Evolutionary conservation across 2,113 vertebrate genomes (phyloP).

Genomic region (Etheostoma cragini): DNA sequence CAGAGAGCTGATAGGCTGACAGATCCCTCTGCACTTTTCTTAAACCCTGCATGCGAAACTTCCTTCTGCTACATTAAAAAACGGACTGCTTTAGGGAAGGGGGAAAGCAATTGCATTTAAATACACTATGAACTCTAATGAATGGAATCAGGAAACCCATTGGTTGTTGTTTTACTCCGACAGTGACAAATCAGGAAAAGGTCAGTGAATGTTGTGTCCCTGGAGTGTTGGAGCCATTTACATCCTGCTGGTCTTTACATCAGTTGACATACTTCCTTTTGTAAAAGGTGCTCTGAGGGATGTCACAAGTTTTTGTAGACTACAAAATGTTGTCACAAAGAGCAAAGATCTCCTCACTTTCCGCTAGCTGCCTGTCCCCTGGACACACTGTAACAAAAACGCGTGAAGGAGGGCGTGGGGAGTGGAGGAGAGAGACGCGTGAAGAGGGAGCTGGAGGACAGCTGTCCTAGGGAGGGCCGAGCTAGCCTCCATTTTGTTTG

Average conservation of each 20-base stretch:
- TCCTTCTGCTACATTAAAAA: not conserved
- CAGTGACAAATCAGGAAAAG: slow-evolving; percentile 39
- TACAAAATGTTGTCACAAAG: no score
- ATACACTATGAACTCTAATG: not conserved
- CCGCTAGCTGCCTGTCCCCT: no score
- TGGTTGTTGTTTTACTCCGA: slow-evolving; percentile 14
- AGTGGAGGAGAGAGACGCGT: no score
- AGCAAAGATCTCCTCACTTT: no score
- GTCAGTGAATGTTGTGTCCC: slow-evolving; percentile 9
- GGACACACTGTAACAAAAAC: no score
- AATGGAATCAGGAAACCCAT: slow-evolving; percentile 50
- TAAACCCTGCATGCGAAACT: not conserved
- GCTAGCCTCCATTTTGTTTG: no score
- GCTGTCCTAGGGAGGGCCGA: no score
- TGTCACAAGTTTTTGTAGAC: no score
- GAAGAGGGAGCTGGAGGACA: no score
- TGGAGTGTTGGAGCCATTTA: slow-evolving; percentile 10
- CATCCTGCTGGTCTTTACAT: slow-evolving; percentile 22
- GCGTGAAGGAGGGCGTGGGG: no score
- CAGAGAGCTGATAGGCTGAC: no score
- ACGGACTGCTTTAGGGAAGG: no score
- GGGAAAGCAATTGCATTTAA: not conserved
- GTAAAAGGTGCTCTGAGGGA: not conserved
- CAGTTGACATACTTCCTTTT: slow-evolving; percentile 25
- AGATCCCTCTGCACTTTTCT: not conserved